Conservation (phyloP, 2,797 vertebrate species). For the Gallinago nigripennis region DNA sequence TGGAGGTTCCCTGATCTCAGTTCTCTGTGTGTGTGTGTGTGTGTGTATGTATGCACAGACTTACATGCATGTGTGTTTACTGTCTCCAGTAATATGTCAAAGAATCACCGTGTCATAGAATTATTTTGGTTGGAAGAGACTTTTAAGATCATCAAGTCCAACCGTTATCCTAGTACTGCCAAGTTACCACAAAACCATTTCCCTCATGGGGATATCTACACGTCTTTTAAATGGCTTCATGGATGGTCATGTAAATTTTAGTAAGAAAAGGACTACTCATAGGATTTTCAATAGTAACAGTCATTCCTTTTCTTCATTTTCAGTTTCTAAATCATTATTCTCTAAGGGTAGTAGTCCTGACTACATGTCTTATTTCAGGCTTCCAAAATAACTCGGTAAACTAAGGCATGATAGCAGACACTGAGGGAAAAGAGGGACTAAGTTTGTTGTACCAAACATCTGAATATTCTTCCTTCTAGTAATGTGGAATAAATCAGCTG, state of each 20-base stretch:
- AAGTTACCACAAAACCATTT: not conserved
- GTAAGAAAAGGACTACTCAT: not conserved
- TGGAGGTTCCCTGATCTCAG: not conserved
- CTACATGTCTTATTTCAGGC: not conserved
- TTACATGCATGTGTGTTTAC: too few relatives aligned
- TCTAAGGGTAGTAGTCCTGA: not conserved
- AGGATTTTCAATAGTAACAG: not conserved
- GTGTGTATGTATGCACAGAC: not conserved
- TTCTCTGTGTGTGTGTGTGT: rapidly evolving
- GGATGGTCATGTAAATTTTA: not conserved
- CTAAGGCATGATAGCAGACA: not conserved
- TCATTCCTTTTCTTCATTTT: not conserved
- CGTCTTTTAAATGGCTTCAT: not conserved
- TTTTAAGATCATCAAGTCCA: not conserved
- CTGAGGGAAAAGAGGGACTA: not conserved
- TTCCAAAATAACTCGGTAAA: not conserved
- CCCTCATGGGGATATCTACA: not conserved
- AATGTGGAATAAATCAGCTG: not conserved
- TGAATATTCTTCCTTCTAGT: not conserved
- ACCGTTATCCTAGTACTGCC: not conserved
- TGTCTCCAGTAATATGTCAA: not conserved
- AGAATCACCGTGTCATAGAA: not conserved
- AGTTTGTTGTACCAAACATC: not conserved
- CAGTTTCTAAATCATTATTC: not conserved
- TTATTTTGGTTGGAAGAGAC: not conserved